These are phyloP conservation scores for Haplochromis vanheusdeni DNA, from an alignment of 2,113 vertebrate species.

Conservation along the genomic window DNA sequence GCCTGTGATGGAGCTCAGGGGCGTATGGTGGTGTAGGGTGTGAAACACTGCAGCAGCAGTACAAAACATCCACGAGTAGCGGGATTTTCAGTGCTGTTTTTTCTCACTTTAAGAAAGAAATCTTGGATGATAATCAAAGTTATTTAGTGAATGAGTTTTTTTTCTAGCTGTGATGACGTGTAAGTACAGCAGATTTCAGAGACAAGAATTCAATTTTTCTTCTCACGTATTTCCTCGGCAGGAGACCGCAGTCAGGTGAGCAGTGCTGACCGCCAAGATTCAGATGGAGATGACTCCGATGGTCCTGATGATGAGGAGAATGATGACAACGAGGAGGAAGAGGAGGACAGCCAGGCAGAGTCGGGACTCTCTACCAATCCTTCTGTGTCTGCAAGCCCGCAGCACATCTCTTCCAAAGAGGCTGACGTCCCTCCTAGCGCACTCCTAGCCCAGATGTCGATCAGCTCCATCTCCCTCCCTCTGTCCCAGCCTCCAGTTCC, in stretches of 20 bases:
- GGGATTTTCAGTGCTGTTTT: not conserved
- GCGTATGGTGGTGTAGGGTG: constrained; percentile 1
- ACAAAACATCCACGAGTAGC: not conserved
- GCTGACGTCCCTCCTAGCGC: constrained; percentile 81
- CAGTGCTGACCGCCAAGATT: constrained; percentile 79
- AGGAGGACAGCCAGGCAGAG: constrained; percentile 96
- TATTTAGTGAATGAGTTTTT: not conserved
- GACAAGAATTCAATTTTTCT: not conserved
- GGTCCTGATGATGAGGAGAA: constrained; percentile 87
- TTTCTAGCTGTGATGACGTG: not conserved
- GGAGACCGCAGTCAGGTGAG: constrained; percentile 82
- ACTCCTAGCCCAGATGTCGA: constrained; percentile 89
- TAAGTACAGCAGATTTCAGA: not conserved
- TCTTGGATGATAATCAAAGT: not conserved
- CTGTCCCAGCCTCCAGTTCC: constrained; percentile 11
- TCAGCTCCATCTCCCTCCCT: constrained; percentile 58
- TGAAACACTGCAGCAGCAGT: not conserved
- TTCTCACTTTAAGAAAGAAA: not conserved
- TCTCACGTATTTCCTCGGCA: constrained; percentile 24
- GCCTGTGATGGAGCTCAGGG: constrained; percentile 33
- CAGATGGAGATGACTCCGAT: constrained; percentile 90
- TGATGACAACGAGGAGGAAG: constrained; percentile 90
- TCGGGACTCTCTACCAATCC: constrained; percentile 90
- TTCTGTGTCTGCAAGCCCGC: constrained; percentile 89
- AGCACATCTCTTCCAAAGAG: constrained; percentile 78